Evolutionary conservation across 1,140 invertebrate genomes (phyloP), one percentile per base, ranked within the genome.

Genomic region (Drosophila bipectinata): DNA sequence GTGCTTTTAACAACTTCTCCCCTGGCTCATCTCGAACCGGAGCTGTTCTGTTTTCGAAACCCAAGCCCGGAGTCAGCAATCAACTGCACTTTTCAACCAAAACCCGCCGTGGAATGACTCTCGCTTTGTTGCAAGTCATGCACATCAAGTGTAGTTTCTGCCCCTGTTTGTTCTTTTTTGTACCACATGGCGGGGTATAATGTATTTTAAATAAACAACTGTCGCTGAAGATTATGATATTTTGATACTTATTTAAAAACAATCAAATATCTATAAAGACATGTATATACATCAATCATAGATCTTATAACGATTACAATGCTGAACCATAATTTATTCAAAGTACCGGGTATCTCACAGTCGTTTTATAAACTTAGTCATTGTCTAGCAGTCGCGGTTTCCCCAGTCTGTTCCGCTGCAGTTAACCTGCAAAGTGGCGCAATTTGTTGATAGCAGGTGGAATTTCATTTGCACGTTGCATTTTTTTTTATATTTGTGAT

Each of bases 381-480:
- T 57, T 56, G 62, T 52, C 61, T 61, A 24, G 37, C 48, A 39
- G 58, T 45, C 47, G 49, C 61, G 73, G 61, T 37, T 54, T 59
- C 30, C 54, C 67, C 73, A 68, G 83, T 83, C 83, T 88, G 72
- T 88, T 88, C 64, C 79, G 76, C 79, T 79, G 83, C 83, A 83
- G 83, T 83, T 88, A 88, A 88, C 83, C 79, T 88, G 83, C 72
- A 88, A 88, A 88, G 83, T 88, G 88, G 83, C 83, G 79, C 83
- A 88, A 88, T 88, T 88, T 88, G 83, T 88, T 88, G 84, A 88
- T 88, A 88, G 79, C 83, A 79, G 83, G 67, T 88, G 58, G 88
- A 88, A 88, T 88, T 88, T 83, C 79, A 88, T 88, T 88, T 88
- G 75, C 77, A 57, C 69, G 54, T 72, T 2, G 71, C 76, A 51